Base-by-base conservation (phyloP, 2,888 invertebrate species). In the Ophion obscuratus region DNA sequence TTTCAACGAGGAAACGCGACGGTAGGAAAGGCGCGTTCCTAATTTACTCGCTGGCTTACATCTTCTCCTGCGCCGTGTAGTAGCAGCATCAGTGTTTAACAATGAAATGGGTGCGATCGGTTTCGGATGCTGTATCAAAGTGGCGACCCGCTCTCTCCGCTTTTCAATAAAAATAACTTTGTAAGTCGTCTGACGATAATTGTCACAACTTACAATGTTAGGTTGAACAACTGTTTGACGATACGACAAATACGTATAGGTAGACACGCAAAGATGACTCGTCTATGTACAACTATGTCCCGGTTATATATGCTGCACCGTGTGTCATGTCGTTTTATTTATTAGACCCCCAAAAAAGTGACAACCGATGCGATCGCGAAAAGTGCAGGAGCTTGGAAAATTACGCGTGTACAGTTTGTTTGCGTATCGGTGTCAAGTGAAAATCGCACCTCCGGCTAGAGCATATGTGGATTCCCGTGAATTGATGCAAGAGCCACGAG, bases 401-500 rank as follows among this genome's bases (percentile, higher is more conserved):
- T 0, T 7, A 61, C 2, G 27, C 6, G 31, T 47, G 24, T 31
- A 64, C 66, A 40, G 11, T 62, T 81, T 81, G 27, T 53, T 53
- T 36, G 44, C 11, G 47, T 62, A 64, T 80, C 73, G 71, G n/a
- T 64, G 71, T 17, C 24, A 64, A 81, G 59, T 59, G 74, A 74
- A 75, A 67, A 44, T 67, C 67, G 67, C 75, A 57, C 61, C 40
- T 47, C 44, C 67, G 44, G 79, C 64, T 71, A 68, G 79, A 57
- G 75, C 79, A 76, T 80, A 66, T 71, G 84, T 71, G 84, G 80
- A 80, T 84, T 84, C 80, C 73, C 66, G 84, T 84, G 64, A 66
- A 80, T 84, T 84, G 84, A 80, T 84, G 80, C 68, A 79, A 84
- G 83, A 84, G 70, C 83, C 83, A 79, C 83, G 83, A 84, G 83